phyloP scores from a whole-genome alignment of 2,797 vertebrate genomes.

The Morus bassanus region DNA sequence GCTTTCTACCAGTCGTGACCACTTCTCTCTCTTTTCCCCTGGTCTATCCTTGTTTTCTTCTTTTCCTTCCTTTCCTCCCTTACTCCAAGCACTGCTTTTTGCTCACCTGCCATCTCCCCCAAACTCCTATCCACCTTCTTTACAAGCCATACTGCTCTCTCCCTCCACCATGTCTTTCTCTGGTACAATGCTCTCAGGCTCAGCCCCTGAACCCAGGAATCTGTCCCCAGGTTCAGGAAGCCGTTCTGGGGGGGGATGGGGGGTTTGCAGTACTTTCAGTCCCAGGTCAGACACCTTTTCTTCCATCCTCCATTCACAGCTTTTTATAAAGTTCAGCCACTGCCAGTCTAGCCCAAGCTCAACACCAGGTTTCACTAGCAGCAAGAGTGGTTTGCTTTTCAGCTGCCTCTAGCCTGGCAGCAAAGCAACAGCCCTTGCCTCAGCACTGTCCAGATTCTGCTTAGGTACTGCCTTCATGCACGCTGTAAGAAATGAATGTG shows the following conservation, averaged over 20 bases:
- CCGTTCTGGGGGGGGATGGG: no score
- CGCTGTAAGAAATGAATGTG: background rate
- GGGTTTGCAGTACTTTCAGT: background rate
- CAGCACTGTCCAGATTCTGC: background rate
- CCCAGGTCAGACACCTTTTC: background rate
- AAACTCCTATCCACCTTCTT: background rate
- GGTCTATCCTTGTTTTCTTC: background rate
- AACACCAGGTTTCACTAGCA: background rate
- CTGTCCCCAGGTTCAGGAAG: background rate
- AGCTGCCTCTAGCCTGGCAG: background rate
- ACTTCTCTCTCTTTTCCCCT: background rate
- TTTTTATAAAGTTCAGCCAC: background rate
- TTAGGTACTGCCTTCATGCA: background rate
- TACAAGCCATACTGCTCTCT: background rate
- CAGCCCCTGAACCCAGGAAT: background rate
- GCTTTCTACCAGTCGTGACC: background rate
- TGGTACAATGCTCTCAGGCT: background rate
- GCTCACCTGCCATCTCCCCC: background rate
- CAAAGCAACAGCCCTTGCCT: background rate
- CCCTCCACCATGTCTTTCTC: background rate
- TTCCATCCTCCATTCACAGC: background rate
- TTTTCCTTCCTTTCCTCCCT: background rate
- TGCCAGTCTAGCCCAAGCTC: background rate
- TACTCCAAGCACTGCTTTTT: background rate
- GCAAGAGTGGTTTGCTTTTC: background rate